Conservation (phyloP, 1,140 invertebrate genomes). For the Polypedilum vanderplanki region DNA sequence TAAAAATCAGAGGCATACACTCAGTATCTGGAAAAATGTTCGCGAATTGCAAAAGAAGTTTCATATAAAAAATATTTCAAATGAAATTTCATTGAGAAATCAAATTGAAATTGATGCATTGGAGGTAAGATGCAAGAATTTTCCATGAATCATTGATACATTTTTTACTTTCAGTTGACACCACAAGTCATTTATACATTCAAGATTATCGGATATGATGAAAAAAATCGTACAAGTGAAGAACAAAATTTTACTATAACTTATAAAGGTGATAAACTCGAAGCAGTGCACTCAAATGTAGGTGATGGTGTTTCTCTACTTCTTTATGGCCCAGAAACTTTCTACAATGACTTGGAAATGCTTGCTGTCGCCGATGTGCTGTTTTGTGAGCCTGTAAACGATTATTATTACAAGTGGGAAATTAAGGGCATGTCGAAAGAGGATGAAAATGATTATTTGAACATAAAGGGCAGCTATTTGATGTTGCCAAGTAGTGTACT, state of each 20-base stretch:
- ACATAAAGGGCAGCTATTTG: background rate
- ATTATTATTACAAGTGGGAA: background rate
- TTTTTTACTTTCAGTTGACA: background rate
- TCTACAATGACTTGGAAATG: background rate
- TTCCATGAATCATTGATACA: background rate
- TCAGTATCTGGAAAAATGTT: constrained; percentile 12
- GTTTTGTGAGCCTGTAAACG: background rate
- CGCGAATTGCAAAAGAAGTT: background rate
- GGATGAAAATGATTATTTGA: background rate
- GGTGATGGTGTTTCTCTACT: constrained; percentile 16
- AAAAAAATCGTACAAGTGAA: background rate
- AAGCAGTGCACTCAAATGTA: background rate
- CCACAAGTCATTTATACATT: constrained; percentile 4
- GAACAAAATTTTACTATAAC: constrained; percentile 1
- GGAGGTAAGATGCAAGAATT: background rate
- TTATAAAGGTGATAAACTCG: background rate
- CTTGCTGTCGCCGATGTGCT: background rate
- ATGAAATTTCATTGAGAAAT: constrained; percentile 15
- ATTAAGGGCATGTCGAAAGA: background rate
- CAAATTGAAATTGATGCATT: constrained; percentile 23
- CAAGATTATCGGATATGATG: constrained; percentile 21
- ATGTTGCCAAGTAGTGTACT: background rate
- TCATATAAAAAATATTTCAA: background rate
- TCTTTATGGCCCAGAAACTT: background rate
- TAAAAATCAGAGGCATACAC: background rate